These are phyloP conservation scores for Blastobasis adustella DNA, from an alignment of 2,888 invertebrate genomes.

Conservation along the genomic window DNA sequence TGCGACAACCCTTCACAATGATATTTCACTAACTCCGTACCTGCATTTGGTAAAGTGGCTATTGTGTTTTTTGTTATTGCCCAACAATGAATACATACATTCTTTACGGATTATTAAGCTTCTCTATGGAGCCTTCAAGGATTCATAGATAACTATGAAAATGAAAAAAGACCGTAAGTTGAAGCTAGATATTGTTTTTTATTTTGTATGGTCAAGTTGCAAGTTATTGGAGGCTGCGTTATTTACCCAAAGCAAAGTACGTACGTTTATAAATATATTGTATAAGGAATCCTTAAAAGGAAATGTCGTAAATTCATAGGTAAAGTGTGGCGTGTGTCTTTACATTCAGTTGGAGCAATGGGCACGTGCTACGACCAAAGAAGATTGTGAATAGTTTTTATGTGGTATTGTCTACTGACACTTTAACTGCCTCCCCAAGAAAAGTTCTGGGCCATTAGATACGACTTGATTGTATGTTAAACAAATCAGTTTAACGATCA, in stretches of 20 bases:
- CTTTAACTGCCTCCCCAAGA: not conserved
- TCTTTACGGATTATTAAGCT: constrained; percentile 22
- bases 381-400: constrained; percentile 11
- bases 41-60: constrained; percentile 34
- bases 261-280: no score
- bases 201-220: no score
- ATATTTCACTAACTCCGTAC: constrained; percentile 42
- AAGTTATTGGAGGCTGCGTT: no score
- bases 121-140: not conserved
- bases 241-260: no score
- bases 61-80: constrained; percentile 29
- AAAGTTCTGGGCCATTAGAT: constrained; percentile 14
- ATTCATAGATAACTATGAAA: no score
- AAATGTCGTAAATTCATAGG: no score
- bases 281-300: no score
- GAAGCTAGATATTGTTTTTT: no score
- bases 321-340: no score
- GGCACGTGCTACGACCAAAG: constrained; percentile 13
- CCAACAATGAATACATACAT: constrained; percentile 23
- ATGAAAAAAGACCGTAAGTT: no score
- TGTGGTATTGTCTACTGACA: constrained; percentile 15
- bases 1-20: constrained; percentile 42
- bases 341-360: not conserved
- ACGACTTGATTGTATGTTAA: constrained; percentile 12
- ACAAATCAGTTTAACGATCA: constrained; percentile 4